Evolutionary conservation across 2,888 invertebrate species (phyloP).

Genomic region (Bombylius discolor): DNA sequence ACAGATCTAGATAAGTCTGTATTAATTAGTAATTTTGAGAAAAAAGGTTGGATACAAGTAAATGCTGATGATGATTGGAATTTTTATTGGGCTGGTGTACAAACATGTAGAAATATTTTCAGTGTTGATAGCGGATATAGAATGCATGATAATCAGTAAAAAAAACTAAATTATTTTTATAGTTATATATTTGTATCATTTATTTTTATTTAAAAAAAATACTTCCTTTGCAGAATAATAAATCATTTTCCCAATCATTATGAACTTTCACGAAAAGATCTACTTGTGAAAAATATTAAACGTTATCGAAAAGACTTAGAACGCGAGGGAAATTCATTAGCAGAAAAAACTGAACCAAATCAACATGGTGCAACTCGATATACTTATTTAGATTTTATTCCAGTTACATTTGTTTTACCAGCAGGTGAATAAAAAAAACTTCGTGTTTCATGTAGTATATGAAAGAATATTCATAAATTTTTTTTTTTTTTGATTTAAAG

Average conservation of each 20-base stretch:
- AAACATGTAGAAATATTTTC: slow-evolving; percentile 81
- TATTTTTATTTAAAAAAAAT: neutral
- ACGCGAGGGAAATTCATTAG: slow-evolving; percentile 74
- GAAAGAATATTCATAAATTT: neutral
- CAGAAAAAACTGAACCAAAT: slow-evolving; percentile 51
- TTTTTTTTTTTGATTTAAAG: slow-evolving; percentile 28
- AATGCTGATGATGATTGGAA: slow-evolving; percentile 90
- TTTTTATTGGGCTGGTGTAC: slow-evolving; percentile 88
- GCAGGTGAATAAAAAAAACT: slow-evolving; percentile 39
- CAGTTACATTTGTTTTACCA: slow-evolving; percentile 84
- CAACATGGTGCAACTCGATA: slow-evolving; percentile 56
- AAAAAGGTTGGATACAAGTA: slow-evolving; percentile 73
- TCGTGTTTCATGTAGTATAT: too few species aligned
- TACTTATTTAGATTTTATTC: slow-evolving; percentile 79
- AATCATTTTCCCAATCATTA: slow-evolving; percentile 96
- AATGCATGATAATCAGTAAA: slow-evolving; percentile 82
- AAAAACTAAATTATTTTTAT: neutral
- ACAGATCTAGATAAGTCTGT: slow-evolving; percentile 77
- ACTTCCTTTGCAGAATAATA: slow-evolving; percentile 49
- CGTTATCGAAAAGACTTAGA: slow-evolving; percentile 86
- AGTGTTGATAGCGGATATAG: slow-evolving; percentile 85
- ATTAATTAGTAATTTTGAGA: slow-evolving; percentile 80
- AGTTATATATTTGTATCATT: neutral
- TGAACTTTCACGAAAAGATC: slow-evolving; percentile 88
- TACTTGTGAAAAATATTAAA: slow-evolving; percentile 91